Evolutionary conservation across 2,797 vertebrate genomes (phyloP).

Genomic region (Gymnothorax javanicus): DNA sequence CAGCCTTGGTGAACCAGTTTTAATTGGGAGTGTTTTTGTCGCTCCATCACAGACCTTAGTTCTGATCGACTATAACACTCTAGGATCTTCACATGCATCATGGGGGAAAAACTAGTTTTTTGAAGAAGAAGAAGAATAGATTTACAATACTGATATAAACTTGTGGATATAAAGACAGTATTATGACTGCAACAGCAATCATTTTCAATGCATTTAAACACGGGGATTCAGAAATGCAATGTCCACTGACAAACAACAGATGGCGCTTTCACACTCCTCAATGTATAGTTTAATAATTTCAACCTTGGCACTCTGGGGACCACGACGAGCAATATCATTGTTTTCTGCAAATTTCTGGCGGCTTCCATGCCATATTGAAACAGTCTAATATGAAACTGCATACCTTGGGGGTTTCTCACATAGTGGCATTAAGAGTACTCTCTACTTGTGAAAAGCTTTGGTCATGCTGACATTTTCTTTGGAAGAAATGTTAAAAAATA

Average conservation of each 20-base stretch:
- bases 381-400: neutral
- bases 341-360: neutral
- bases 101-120: neutral
- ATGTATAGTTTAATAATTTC: neutral
- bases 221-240: neutral
- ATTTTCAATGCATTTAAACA: neutral
- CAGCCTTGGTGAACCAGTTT: neutral
- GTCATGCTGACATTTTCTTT: neutral
- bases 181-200: neutral
- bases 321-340: neutral
- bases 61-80: neutral
- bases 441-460: neutral
- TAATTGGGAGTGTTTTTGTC: neutral
- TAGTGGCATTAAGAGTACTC: neutral
- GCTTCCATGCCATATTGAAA: neutral
- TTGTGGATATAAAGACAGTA: neutral
- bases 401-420: neutral
- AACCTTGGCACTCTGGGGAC: neutral
- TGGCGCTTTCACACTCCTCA: constrained; percentile 27
- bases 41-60: neutral
- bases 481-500: neutral
- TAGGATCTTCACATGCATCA: neutral
- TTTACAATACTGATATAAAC: neutral
- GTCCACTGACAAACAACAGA: constrained; percentile 24
- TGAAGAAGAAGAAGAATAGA: neutral